phyloP scores from a whole-genome alignment of 2,888 invertebrate genomes.

The Campaea margaritaria region DNA sequence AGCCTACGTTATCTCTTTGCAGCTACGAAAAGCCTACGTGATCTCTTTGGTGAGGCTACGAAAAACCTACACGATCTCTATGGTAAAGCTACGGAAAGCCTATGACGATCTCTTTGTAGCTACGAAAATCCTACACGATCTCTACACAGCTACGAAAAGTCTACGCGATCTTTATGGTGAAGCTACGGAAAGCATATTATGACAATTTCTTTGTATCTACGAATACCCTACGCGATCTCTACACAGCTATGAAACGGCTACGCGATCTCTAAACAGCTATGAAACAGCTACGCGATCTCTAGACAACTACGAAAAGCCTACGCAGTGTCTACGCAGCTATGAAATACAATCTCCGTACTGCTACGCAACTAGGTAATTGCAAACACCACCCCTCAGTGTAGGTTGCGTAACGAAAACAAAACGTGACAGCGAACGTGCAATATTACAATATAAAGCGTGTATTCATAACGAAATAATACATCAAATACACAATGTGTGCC shows the following conservation, averaged over 20 bases:
- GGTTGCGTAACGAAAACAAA: constrained; percentile 22
- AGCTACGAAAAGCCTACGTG: neutral
- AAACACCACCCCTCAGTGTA: neutral
- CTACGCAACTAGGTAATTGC: neutral
- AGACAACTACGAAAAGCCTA: neutral
- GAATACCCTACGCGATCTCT: too few relatives aligned
- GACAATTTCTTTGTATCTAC: too few relatives aligned
- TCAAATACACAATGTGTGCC: constrained; percentile 32
- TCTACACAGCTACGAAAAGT: neutral
- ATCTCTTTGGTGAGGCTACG: neutral
- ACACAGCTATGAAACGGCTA: too few relatives aligned
- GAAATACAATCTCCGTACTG: neutral
- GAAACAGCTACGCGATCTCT: neutral
- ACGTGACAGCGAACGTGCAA: constrained; percentile 23
- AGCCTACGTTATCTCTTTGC: neutral
- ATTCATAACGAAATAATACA: constrained; percentile 40
- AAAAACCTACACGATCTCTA: neutral
- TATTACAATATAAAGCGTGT: constrained; percentile 25
- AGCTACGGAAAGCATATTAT: too few relatives aligned
- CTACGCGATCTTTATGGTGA: neutral
- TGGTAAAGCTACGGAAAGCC: too few relatives aligned
- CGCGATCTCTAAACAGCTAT: neutral
- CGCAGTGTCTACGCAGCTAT: too few relatives aligned
- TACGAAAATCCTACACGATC: neutral
- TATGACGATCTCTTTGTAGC: too few relatives aligned